phyloP scores from a whole-genome alignment of 1,140 invertebrate genomes.

The Drosophila tropicalis region DNA sequence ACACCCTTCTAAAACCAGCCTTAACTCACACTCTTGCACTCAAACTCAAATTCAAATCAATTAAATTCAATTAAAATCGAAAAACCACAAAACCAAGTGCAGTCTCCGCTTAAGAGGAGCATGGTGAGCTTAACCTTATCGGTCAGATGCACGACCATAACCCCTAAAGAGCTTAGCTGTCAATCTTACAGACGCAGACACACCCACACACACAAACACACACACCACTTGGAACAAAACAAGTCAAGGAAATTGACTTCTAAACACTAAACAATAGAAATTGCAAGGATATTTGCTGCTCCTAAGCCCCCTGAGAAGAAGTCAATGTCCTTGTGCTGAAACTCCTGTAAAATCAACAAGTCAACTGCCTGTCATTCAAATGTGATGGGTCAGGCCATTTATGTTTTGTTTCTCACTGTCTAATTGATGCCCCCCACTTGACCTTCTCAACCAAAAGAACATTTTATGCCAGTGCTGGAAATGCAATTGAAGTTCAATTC shows the following conservation, averaged over 20 bases:
- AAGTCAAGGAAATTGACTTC: slow-evolving; percentile 69
- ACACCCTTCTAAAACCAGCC: background rate
- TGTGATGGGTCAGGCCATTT: slow-evolving; percentile 38
- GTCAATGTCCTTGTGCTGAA: background rate
- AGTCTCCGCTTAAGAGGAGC: slow-evolving; percentile 25
- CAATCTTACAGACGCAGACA: slow-evolving; percentile 75
- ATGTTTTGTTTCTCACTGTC: slow-evolving; percentile 58
- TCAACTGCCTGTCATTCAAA: slow-evolving; percentile 67
- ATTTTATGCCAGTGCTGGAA: background rate
- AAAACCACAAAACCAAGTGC: slow-evolving; percentile 75
- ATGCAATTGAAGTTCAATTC: too few relatives aligned
- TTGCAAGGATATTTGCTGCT: slow-evolving; percentile 43
- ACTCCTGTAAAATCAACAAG: slow-evolving; percentile 69
- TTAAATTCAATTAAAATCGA: slow-evolving; percentile 77
- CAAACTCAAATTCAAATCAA: slow-evolving; percentile 59
- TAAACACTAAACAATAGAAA: slow-evolving; percentile 72
- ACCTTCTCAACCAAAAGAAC: background rate
- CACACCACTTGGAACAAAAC: slow-evolving; percentile 5
- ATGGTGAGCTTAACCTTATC: slow-evolving; percentile 59
- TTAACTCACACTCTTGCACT: background rate
- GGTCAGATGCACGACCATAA: slow-evolving; percentile 32
- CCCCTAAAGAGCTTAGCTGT: slow-evolving; percentile 48
- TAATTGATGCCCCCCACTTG: slow-evolving; percentile 44
- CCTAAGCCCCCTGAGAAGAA: background rate
- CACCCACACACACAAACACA: slow-evolving; percentile 26